These are phyloP conservation scores for Caranx ignobilis DNA, from an alignment of 2,113 vertebrate species.

Conservation along the genomic window DNA sequence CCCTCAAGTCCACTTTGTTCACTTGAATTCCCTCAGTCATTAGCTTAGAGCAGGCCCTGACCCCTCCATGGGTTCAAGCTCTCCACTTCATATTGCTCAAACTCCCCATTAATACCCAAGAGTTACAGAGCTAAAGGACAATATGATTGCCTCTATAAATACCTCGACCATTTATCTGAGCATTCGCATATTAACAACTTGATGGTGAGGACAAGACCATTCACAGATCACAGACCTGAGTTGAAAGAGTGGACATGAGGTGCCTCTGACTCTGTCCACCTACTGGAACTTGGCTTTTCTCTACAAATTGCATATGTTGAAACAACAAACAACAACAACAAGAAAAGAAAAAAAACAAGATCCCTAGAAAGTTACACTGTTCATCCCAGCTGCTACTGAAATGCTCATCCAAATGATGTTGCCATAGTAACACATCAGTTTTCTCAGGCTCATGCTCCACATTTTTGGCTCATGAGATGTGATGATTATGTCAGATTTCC, in stretches of 20 bases:
- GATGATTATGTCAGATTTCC: slow-evolving; percentile 30
- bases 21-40: slow-evolving; percentile 14
- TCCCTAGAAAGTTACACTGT: slow-evolving; percentile 24
- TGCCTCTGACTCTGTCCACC: not conserved
- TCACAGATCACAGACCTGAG: not conserved
- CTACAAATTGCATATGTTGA: slow-evolving; percentile 4
- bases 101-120: not conserved
- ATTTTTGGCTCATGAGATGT: slow-evolving; percentile 35
- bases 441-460: slow-evolving; percentile 23
- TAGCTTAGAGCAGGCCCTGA: slow-evolving; percentile 23
- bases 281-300: not conserved
- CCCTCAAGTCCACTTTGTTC: slow-evolving; percentile 1
- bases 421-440: slow-evolving; percentile 70
- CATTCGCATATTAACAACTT: not conserved
- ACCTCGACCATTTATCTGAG: not conserved
- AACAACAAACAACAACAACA: not conserved
- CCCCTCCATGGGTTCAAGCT: not conserved
- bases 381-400: slow-evolving; percentile 39
- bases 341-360: not conserved
- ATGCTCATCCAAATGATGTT: slow-evolving; percentile 56
- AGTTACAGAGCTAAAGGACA: slow-evolving; percentile 23
- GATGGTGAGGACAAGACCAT: not conserved
- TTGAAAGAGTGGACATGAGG: not conserved
- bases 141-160: slow-evolving; percentile 4
- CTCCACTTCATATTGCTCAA: not conserved